Conservation (phyloP, 2,797 vertebrate species). For the Darevskia nairensis region DNA sequence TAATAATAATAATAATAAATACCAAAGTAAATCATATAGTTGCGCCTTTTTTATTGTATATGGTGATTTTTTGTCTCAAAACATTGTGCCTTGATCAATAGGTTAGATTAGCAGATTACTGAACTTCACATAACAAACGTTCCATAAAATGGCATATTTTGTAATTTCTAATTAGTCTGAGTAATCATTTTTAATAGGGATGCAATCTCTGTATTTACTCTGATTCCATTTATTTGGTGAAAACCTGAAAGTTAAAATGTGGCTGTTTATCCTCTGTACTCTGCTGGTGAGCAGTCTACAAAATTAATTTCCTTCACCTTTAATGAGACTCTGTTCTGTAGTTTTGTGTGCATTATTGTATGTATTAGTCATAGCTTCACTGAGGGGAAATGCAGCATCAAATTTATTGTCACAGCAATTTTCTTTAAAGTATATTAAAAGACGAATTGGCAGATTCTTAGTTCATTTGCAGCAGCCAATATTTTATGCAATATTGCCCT, state of each 20-base stretch:
- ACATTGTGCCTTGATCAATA: not conserved
- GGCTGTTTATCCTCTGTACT: conserved; percentile 28
- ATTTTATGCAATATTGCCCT: conserved; percentile 82
- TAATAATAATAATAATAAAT: too few species aligned
- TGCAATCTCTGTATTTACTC: conserved; percentile 3
- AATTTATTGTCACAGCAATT: conserved; percentile 68
- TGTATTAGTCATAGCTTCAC: conserved; percentile 68
- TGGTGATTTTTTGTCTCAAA: not conserved
- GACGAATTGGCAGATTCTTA: conserved; percentile 67
- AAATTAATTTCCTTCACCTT: conserved; percentile 68
- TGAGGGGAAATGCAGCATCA: conserved; percentile 59
- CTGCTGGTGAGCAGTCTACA: conserved; percentile 41
- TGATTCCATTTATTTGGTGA: conserved; percentile 25
- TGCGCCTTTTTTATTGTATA: not conserved
- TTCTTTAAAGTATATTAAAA: conserved; percentile 69
- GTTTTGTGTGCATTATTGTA: conserved; percentile 50
- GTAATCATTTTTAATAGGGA: not conserved
- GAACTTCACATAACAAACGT: not conserved
- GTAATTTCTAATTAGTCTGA: not conserved
- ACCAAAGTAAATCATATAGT: not conserved
- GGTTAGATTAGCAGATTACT: not conserved
- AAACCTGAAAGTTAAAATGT: conserved; percentile 35
- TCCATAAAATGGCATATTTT: not conserved
- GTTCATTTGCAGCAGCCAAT: conserved; percentile 57
- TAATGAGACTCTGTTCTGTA: conserved; percentile 56